Conservation (phyloP, 2,888 invertebrate species). For the Cryptocephalus primarius region DNA sequence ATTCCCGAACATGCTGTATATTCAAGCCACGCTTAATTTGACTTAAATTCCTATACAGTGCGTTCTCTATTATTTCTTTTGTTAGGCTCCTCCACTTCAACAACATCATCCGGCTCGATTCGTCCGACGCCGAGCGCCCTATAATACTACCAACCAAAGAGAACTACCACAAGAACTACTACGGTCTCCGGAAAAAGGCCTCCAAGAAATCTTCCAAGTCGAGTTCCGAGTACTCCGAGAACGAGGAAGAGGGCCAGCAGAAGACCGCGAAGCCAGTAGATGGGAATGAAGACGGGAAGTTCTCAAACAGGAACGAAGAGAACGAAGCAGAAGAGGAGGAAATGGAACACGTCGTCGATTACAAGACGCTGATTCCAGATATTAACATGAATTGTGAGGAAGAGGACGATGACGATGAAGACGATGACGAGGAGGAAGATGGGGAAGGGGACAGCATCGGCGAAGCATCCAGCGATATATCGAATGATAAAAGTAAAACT, state of each 20-base stretch:
- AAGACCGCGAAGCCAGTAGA: not conserved
- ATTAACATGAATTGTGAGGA: conserved; percentile 23
- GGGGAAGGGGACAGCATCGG: too few relatives aligned
- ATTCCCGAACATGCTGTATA: too few relatives aligned
- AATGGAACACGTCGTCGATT: conserved; percentile 30
- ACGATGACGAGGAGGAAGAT: too few relatives aligned
- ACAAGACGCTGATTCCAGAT: conserved; percentile 33
- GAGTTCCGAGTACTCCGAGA: not conserved
- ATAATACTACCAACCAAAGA: conserved; percentile 28
- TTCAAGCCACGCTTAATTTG: too few relatives aligned
- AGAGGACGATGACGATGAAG: conserved; percentile 10
- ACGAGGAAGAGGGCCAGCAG: conserved; percentile 4
- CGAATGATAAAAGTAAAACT: too few relatives aligned
- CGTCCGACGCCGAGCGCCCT: conserved; percentile 42
- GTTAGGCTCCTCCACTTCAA: conserved; percentile 53
- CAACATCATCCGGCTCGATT: conserved; percentile 55
- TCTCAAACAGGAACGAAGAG: conserved; percentile 19
- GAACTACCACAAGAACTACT: conserved; percentile 17
- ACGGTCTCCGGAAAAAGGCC: conserved; percentile 17
- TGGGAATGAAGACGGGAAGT: not conserved
- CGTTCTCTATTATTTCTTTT: too few relatives aligned
- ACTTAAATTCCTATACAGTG: too few relatives aligned
- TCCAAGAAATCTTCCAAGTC: conserved; percentile 29
- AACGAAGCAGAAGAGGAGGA: conserved; percentile 31
- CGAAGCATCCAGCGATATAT: too few relatives aligned